Evolutionary conservation across 2,888 invertebrate species (phyloP).

Genomic region (Lithodes maja): DNA sequence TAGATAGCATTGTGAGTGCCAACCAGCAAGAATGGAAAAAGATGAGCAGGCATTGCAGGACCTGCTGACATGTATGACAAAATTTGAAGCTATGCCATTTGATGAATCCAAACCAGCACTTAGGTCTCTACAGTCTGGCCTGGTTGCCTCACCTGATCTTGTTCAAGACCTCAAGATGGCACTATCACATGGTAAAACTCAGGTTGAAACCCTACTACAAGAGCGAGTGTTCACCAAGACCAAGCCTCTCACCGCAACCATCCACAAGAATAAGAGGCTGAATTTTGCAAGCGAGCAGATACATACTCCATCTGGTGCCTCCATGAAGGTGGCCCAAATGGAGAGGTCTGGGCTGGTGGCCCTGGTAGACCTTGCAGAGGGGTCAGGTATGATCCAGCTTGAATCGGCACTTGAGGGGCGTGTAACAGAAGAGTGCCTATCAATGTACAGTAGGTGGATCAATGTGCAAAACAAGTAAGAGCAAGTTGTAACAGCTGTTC

Average conservation of each 20-base stretch:
- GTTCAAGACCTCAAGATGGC: too few species aligned
- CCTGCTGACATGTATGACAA: background rate
- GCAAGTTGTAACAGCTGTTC: too few species aligned
- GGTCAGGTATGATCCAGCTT: background rate
- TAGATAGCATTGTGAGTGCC: too few species aligned
- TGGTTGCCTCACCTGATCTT: too few species aligned
- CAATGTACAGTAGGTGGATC: background rate
- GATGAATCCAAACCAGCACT: too few species aligned
- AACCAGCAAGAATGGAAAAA: background rate
- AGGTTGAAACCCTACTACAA: background rate
- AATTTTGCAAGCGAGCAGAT: background rate
- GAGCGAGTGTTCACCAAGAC: slow-evolving; percentile 4
- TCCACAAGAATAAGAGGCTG: background rate
- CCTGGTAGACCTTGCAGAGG: slow-evolving; percentile 8
- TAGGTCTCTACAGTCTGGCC: too few species aligned
- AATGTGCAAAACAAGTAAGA: too few species aligned
- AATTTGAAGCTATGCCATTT: too few species aligned
- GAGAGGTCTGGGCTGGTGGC: background rate
- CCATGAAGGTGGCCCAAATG: background rate
- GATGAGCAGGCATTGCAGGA: background rate
- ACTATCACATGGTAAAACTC: too few species aligned
- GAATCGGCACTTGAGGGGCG: background rate
- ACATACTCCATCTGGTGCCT: background rate
- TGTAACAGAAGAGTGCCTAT: background rate
- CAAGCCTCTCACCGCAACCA: background rate